Conservation (phyloP, 2,888 invertebrate genomes). For the Laothoe populi region DNA sequence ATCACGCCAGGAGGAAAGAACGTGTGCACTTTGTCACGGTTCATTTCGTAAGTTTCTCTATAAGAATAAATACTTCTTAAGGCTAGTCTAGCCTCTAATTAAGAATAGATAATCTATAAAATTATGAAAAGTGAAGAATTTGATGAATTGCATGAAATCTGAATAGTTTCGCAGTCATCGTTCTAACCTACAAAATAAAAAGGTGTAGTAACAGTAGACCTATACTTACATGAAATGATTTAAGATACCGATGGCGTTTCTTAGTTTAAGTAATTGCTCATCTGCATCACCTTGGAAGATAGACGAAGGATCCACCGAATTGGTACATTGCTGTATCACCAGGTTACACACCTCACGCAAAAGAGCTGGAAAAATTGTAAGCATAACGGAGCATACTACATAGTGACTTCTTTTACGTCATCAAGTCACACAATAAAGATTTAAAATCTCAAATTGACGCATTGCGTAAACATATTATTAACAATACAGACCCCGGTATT, state of each 20-base stretch:
- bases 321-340: slow-evolving; percentile 89
- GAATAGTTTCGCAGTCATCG: too few relatives aligned
- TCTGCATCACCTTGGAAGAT: slow-evolving; percentile 95
- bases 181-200: too few relatives aligned
- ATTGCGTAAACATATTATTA: neutral
- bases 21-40: slow-evolving; percentile 79
- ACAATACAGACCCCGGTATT: too few relatives aligned
- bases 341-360: slow-evolving; percentile 92
- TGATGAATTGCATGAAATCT: too few relatives aligned
- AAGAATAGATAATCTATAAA: too few relatives aligned
- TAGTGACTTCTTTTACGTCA: neutral
- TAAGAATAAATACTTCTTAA: slow-evolving; percentile 25
- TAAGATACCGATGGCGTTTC: slow-evolving; percentile 75
- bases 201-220: neutral
- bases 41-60: slow-evolving; percentile 81
- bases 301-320: slow-evolving; percentile 90
- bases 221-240: slow-evolving; percentile 84
- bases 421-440: too few relatives aligned
- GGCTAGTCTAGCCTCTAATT: too few relatives aligned
- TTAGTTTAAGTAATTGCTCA: slow-evolving; percentile 87
- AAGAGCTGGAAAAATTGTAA: slow-evolving; percentile 80
- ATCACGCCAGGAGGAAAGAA: slow-evolving; percentile 84
- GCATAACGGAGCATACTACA: too few relatives aligned
- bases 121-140: too few relatives aligned
- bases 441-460: neutral